Evolutionary conservation across 2,113 vertebrate genomes (phyloP), one percentile per base, ranked within the genome.

Genomic region (Athene cunicularia): DNA sequence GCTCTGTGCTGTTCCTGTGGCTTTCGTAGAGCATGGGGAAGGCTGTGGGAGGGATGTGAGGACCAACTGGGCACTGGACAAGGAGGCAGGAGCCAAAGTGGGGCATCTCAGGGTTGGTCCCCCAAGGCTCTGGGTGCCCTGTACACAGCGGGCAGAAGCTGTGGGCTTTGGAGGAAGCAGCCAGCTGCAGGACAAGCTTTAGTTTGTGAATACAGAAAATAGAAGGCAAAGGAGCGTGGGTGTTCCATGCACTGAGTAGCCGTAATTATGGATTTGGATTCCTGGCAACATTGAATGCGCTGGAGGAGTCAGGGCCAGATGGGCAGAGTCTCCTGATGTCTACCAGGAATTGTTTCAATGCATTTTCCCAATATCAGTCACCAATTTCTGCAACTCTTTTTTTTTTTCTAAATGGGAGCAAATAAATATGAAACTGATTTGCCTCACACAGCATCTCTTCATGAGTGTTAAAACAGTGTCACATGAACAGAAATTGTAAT

Each of bases 301-400:
- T 90, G 76, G 80, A 90, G 64, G 62, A 97, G 89, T 91, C 92
- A 92, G 76, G 86, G 89, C 94, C 97, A 97, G 95, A 96, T 97
- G 92, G 96, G 60, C 88, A 96, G 83, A 91, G 66, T 95, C 70
- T 82, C 88, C 82, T 95, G 62, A 80, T 93, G 91, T 81, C 89
- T 90, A 86, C 86, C 58, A 93, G 83, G 77, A 93, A 66, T 91
- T 88, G 37, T 93, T 94, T 88, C 81, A 95, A 23, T 91, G 71
- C n/a, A 62, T 67, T 93, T 97, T 92, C 80, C 89, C 55, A 27
- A 7, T 72, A 92, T 80, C 86, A 82, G 27, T 85, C 77, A 94
- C 53, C 45, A 79, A 33, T 97, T 86, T 95, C 60, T 96, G 43
- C 52, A 88, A 37, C 22, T 59, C 26, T 52, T 43, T 18, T 32